phyloP scores from a whole-genome alignment of 1,140 invertebrate species.

The Drosophila elegans region DNA sequence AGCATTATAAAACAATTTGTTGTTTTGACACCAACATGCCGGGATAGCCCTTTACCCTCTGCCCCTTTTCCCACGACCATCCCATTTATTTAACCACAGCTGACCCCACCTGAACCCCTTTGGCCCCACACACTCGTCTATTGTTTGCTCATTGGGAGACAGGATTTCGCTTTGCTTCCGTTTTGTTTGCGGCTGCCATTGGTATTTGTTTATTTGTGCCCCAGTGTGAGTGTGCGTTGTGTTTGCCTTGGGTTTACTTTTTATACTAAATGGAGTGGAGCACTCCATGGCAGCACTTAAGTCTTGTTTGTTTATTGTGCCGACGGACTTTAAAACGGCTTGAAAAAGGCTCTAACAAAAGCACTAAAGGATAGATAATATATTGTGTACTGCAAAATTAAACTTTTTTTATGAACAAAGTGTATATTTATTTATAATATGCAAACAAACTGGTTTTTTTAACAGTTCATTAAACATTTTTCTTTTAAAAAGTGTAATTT shows the following conservation, averaged over 20 bases:
- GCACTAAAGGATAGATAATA: slow-evolving; percentile 22
- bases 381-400: too few species aligned
- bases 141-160: slow-evolving; percentile 60
- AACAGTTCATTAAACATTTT: too few species aligned
- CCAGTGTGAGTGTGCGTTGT: slow-evolving; percentile 5
- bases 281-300: slow-evolving; percentile 28
- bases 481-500: too few species aligned
- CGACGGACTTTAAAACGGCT: slow-evolving; percentile 18
- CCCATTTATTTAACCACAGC: slow-evolving; percentile 42
- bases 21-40: slow-evolving; percentile 58
- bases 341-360: background rate
- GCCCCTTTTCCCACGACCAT: background rate
- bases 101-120: slow-evolving; percentile 62
- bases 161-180: slow-evolving; percentile 59
- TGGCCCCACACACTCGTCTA: slow-evolving; percentile 33
- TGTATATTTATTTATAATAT: too few species aligned
- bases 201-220: slow-evolving; percentile 35
- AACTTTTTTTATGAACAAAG: too few species aligned
- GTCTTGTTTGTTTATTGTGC: slow-evolving; percentile 40
- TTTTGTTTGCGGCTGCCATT: slow-evolving; percentile 52
- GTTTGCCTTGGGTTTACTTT: slow-evolving; percentile 53
- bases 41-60: background rate
- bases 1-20: slow-evolving; percentile 68
- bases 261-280: slow-evolving; percentile 10
- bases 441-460: too few species aligned